phyloP scores from a whole-genome alignment of 2,888 invertebrate genomes.

The Cremastobaeus sp. region DNA sequence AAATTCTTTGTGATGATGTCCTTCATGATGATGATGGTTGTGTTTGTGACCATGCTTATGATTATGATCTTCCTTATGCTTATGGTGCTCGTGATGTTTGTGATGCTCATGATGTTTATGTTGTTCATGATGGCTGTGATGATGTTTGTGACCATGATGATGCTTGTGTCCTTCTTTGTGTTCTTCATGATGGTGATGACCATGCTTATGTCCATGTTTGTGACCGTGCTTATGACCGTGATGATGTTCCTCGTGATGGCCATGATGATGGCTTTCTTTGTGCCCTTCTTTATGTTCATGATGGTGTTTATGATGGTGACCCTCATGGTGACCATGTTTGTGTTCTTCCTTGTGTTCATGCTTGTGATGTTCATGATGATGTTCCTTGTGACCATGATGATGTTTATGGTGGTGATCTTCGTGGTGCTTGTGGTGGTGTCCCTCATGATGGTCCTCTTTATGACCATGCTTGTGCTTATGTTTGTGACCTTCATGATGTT shows the following conservation, averaged over 20 bases:
- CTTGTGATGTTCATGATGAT: constrained; percentile 65
- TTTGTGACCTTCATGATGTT: constrained; percentile 63
- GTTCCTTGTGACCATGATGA: constrained; percentile 68
- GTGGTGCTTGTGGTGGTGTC: constrained; percentile 65
- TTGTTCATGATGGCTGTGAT: constrained; percentile 67
- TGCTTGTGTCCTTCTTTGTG: constrained; percentile 64
- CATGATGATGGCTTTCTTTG: constrained; percentile 65
- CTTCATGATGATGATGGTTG: constrained; percentile 65
- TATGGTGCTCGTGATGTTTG: constrained; percentile 64
- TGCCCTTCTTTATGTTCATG: constrained; percentile 67
- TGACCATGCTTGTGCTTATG: constrained; percentile 69
- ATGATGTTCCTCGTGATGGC: constrained; percentile 63
- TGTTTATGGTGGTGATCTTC: constrained; percentile 62
- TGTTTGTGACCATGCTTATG: constrained; percentile 70
- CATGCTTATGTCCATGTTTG: constrained; percentile 64
- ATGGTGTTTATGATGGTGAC: constrained; percentile 68
- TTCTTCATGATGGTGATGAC: constrained; percentile 66
- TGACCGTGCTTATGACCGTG: constrained; percentile 62
- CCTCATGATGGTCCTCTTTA: constrained; percentile 69
- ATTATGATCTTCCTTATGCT: constrained; percentile 64
- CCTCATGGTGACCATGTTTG: constrained; percentile 66
- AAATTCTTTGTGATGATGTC: constrained; percentile 67
- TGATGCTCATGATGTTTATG: constrained; percentile 69
- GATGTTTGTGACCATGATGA: constrained; percentile 65
- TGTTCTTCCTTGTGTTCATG: constrained; percentile 69